phyloP scores from a whole-genome alignment of 1,140 invertebrate species.

The Lysiphlebus fabarum region DNA sequence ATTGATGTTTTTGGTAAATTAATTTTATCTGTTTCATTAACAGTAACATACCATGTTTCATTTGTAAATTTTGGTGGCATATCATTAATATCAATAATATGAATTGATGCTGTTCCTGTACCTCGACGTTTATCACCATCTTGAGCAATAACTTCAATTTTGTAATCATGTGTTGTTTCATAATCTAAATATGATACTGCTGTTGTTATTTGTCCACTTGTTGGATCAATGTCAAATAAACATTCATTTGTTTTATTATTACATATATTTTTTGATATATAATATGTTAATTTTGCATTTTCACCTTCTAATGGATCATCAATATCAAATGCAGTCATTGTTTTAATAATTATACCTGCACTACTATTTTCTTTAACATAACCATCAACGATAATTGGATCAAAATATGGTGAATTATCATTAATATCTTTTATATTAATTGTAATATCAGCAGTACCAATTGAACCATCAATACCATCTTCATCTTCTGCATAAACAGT shows the following conservation, averaged over 20 bases:
- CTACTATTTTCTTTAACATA: slow-evolving; percentile 95
- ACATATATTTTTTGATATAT: slow-evolving; percentile 95
- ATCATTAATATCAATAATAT: slow-evolving; percentile 92
- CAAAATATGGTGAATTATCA: slow-evolving; percentile 97
- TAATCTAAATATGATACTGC: slow-evolving; percentile 90
- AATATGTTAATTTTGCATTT: slow-evolving; percentile 87
- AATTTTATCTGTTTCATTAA: slow-evolving; percentile 91
- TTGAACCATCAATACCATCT: slow-evolving; percentile 82
- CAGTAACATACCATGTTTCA: slow-evolving; percentile 93
- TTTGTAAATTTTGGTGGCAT: slow-evolving; percentile 96
- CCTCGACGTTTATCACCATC: slow-evolving; percentile 71
- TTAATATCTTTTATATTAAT: slow-evolving; percentile 97
- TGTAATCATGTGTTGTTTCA: slow-evolving; percentile 93
- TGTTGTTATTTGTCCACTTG: slow-evolving; percentile 92
- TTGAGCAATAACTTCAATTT: slow-evolving; percentile 93
- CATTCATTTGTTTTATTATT: slow-evolving; percentile 91
- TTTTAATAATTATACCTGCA: slow-evolving; percentile 97
- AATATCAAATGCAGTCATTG: slow-evolving; percentile 95
- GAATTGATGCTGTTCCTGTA: slow-evolving; percentile 88
- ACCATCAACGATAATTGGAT: too few relatives aligned
- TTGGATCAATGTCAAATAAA: slow-evolving; percentile 92
- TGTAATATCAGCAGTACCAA: slow-evolving; percentile 97
- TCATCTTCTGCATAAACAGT: slow-evolving; percentile 97
- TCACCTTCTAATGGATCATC: slow-evolving; percentile 92
- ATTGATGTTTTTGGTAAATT: slow-evolving; percentile 93